These are phyloP conservation scores for Drepanosiphum platanoidis DNA, from an alignment of 2,888 invertebrate genomes.

Conservation along the genomic window DNA sequence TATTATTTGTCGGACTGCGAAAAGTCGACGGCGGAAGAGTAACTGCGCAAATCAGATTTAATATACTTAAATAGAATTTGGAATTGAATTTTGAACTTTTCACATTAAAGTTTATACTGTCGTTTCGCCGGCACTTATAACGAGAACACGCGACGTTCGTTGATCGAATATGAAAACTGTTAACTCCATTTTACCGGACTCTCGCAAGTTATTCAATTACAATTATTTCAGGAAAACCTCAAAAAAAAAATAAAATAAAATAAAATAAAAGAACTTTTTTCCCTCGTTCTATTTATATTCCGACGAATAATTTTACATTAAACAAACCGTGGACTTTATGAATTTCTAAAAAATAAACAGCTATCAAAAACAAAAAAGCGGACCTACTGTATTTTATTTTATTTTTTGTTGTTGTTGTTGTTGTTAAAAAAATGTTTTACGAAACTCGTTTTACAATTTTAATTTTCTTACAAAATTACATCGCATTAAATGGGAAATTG, in stretches of 20 bases:
- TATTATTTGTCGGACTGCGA: constrained; percentile 3
- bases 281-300: not conserved
- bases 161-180: constrained; percentile 41
- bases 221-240: constrained; percentile 35
- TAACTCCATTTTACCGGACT: constrained; percentile 18
- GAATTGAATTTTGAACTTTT: constrained; percentile 54
- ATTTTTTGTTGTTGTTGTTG: too few species aligned
- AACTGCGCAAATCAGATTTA: constrained; percentile 43
- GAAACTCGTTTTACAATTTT: not conserved
- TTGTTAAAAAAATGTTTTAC: not conserved
- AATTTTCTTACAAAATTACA: not conserved
- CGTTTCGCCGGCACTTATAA: not conserved
- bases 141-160: not conserved
- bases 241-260: not conserved
- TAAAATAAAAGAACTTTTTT: not conserved
- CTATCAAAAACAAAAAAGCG: not conserved
- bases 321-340: not conserved
- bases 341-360: not conserved
- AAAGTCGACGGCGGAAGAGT: not conserved
- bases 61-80: constrained; percentile 33
- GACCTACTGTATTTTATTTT: too few species aligned
- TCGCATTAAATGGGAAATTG: not conserved
- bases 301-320: not conserved
- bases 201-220: constrained; percentile 25
- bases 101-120: constrained; percentile 44